Conservation (phyloP, 2,888 invertebrate genomes). For the Aphidius colemani region DNA sequence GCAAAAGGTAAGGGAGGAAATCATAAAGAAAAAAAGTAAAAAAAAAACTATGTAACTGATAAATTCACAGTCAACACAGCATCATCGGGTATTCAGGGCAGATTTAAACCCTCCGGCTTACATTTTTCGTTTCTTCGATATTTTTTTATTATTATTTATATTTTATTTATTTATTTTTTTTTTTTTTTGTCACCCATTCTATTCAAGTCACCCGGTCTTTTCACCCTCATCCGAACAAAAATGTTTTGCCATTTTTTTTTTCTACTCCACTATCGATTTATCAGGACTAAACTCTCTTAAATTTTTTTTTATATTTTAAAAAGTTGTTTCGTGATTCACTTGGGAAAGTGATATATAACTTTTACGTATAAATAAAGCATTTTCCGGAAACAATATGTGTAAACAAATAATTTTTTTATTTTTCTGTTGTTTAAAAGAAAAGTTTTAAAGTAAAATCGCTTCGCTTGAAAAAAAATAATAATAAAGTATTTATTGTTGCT, state of each 20-base stretch:
- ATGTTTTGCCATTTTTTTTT: not conserved
- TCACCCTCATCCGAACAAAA: not conserved
- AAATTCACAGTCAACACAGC: constrained; percentile 11
- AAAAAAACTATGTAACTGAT: constrained; percentile 12
- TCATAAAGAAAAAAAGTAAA: not conserved
- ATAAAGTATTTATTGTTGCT: too few species aligned
- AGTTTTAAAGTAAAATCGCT: too few species aligned
- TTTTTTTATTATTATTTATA: constrained; percentile 12
- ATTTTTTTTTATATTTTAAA: too few species aligned
- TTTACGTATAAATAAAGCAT: too few species aligned
- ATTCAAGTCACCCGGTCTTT: not conserved
- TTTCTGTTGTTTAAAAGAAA: too few species aligned
- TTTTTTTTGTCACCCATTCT: not conserved
- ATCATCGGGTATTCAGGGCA: constrained; percentile 17
- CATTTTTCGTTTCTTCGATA: constrained; percentile 5
- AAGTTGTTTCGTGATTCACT: too few species aligned
- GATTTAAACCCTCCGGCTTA: constrained; percentile 16
- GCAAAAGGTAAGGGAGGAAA: not conserved
- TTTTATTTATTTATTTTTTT: not conserved
- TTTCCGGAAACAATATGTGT: too few species aligned
- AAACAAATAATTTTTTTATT: too few species aligned
- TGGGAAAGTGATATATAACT: too few species aligned
- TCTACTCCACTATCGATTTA: constrained; percentile 5
- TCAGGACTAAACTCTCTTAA: constrained; percentile 2
- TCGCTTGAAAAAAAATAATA: too few species aligned